Base-by-base conservation (phyloP, 2,113 vertebrate species). In the Tautogolabrus adspersus region DNA sequence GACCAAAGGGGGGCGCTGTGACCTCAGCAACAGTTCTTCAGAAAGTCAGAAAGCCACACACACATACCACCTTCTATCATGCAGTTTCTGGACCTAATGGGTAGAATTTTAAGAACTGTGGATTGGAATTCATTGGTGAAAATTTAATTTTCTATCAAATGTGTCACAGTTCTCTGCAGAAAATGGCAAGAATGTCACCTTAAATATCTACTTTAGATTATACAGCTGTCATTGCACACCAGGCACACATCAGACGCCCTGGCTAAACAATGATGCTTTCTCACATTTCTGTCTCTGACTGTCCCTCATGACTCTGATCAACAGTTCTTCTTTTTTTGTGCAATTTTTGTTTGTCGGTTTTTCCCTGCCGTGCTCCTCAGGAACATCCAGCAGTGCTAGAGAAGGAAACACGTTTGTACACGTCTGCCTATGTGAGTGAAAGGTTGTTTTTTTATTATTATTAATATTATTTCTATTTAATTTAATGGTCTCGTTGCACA, bases 351-450 rank as follows among this genome's bases (percentile, higher is more conserved):
- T 82, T 73, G 55, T 66, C 57, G 58, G 66, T 72, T 73, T 64
- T 85, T 80, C 82, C 74, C 60, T 62, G 8, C 85, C 70, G 54
- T 56, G 60, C 70, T 90, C 86, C 88, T 91, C 91, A 89, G 88
- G 85, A 92, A 93, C 88, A 88, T 85, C 66, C 72, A 79, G 60
- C 58, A 73, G 76, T 67, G 79, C 77, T 73, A 56, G 61, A 84
- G 75, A 80, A 83, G 76, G 82, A 70, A 80, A 64, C 56, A 26
- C n/a, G 46, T 90, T 49, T 60, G 26, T 77, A 55, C 62, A 66
- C 54, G n/a, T 82, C 63, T 76, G 76, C 69, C 64, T 66, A 40
- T 56, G 30, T 66, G 66, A 73, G 82, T 84, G 84, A 47, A 59
- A 37, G 68, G 49, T 56, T 73, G 61, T 64, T 54, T 19, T 34